phyloP scores from a whole-genome alignment of 2,888 invertebrate species.

The Elmis aenea region DNA sequence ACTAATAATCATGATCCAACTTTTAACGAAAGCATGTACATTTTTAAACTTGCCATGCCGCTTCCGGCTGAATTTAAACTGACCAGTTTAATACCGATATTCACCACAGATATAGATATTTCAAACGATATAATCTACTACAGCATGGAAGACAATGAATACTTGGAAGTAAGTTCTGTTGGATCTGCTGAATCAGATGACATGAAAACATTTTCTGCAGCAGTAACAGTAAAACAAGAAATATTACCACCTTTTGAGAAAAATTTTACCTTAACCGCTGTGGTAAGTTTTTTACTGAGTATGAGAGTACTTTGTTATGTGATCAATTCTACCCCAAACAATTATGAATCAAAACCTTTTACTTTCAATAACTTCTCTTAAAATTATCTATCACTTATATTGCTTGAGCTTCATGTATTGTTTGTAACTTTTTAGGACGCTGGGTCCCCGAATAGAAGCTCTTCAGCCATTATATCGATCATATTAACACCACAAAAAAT shows the following conservation, averaged over 20 bases:
- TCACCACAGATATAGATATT: constrained; percentile 6
- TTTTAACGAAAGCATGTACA: constrained; percentile 5
- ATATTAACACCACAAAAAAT: too few species aligned
- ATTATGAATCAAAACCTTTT: too few species aligned
- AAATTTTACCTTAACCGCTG: constrained; percentile 7
- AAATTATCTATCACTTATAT: too few species aligned
- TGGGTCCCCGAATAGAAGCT: too few species aligned
- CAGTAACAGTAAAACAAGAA: neutral
- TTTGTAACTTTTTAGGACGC: too few species aligned
- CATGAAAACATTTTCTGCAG: neutral
- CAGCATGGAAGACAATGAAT: constrained; percentile 1
- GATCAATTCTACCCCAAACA: too few species aligned
- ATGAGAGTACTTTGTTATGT: too few species aligned
- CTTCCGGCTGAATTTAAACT: constrained; percentile 6
- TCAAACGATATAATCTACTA: constrained; percentile 3
- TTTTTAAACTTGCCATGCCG: constrained; percentile 6
- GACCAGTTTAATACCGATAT: neutral
- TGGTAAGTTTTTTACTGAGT: too few species aligned
- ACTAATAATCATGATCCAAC: constrained; percentile 8
- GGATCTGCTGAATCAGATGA: neutral
- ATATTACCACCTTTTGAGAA: constrained; percentile 3
- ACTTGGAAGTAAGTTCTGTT: neutral
- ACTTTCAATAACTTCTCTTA: too few species aligned
- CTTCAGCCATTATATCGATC: too few species aligned
- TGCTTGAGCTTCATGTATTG: too few species aligned